These are phyloP conservation scores for Hippopotamyrus pictus DNA, from an alignment of 2,797 vertebrate genomes.

Conservation along the genomic window DNA sequence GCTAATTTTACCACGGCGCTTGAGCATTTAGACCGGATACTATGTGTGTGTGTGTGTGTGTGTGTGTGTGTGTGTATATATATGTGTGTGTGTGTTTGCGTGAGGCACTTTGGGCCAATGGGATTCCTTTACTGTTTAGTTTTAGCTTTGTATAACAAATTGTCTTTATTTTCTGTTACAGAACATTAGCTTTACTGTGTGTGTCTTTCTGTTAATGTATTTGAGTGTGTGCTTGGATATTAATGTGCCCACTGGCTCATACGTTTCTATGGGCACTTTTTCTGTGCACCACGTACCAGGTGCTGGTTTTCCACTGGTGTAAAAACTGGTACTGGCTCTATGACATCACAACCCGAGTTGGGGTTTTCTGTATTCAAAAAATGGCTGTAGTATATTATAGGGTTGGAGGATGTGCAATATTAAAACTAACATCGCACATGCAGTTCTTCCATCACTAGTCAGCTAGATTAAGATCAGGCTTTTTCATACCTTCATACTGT, in stretches of 20 bases:
- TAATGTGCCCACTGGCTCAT: not conserved
- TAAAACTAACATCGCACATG: not conserved
- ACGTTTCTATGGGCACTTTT: not conserved
- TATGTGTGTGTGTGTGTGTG: not conserved
- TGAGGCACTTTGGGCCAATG: not conserved
- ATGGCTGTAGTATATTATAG: not conserved
- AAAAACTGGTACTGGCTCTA: not conserved
- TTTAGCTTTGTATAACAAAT: not conserved
- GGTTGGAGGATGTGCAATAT: not conserved
- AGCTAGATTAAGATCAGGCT: not conserved
- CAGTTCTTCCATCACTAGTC: not conserved
- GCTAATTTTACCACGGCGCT: not conserved
- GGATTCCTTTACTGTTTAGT: not conserved
- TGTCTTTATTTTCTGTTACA: not conserved
- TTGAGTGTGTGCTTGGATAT: constrained; percentile 4
- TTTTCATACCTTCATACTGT: not conserved
- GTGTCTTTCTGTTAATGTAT: not conserved
- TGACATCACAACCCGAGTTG: not conserved
- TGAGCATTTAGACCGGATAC: not conserved
- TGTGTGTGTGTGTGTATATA: not conserved
- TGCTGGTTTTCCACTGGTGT: not conserved
- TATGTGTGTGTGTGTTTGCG: not conserved
- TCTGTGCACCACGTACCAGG: not conserved
- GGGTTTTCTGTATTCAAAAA: not conserved
- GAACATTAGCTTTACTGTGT: not conserved